phyloP scores from a whole-genome alignment of 2,888 invertebrate species.

The Myathropa florea region DNA sequence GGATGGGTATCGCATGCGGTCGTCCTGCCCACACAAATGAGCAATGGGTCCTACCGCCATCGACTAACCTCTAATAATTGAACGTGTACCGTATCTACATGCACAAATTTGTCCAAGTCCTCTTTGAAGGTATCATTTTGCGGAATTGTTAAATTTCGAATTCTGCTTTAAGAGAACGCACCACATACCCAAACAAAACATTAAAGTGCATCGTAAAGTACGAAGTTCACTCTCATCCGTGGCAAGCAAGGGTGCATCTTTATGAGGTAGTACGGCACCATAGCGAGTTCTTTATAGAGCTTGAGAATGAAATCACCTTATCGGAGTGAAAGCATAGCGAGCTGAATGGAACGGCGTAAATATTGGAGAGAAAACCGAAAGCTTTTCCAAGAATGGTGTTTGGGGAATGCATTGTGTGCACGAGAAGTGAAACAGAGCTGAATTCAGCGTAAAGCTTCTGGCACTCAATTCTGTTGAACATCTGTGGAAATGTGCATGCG shows the following conservation, averaged over 20 bases:
- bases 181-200: constrained; percentile 53
- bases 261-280: background rate
- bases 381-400: constrained; percentile 6
- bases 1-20: constrained; percentile 42
- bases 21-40: constrained; percentile 58
- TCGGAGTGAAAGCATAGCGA: background rate
- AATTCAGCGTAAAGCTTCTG: constrained; percentile 40
- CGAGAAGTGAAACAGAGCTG: constrained; percentile 10
- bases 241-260: constrained; percentile 24
- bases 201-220: constrained; percentile 56
- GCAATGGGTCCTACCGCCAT: constrained; percentile 45
- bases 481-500: constrained; percentile 33
- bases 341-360: constrained; percentile 51
- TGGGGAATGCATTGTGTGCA: constrained; percentile 28
- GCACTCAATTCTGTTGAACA: constrained; percentile 16
- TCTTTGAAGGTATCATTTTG: constrained; percentile 23
- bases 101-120: constrained; percentile 56
- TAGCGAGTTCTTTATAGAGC: constrained; percentile 11
- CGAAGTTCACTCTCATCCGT: constrained; percentile 28
- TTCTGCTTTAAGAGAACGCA: constrained; percentile 56
- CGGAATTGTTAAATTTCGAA: constrained; percentile 47
- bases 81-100: constrained; percentile 51
- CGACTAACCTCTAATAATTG: constrained; percentile 66
- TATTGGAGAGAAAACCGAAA: background rate
- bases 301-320: constrained; percentile 45